phyloP scores from a whole-genome alignment of 2,888 invertebrate genomes.

The Neocrepidodera transversa region DNA sequence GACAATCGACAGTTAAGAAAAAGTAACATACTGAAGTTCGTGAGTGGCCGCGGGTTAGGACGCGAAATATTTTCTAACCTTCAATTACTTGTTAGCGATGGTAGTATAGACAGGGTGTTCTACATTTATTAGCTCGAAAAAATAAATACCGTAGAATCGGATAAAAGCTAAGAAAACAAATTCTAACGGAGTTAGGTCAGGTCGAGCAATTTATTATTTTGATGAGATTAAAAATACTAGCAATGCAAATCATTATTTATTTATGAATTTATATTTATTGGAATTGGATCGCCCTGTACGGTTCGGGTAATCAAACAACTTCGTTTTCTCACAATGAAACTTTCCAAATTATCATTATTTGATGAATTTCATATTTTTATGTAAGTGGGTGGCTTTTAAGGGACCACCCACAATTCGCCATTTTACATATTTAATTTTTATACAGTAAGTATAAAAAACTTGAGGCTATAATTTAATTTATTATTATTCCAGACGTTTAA shows the following conservation, averaged over 20 bases:
- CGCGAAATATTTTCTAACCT: constrained; percentile 42
- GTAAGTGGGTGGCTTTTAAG: not conserved
- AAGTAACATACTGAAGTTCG: constrained; percentile 37
- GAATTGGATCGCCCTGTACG: not conserved
- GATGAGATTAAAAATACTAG: too few relatives aligned
- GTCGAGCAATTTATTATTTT: too few relatives aligned
- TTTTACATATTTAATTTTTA: constrained; percentile 1
- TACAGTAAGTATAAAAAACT: too few relatives aligned
- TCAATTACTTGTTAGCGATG: constrained; percentile 44
- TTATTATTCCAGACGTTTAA: too few relatives aligned
- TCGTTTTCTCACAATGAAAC: not conserved
- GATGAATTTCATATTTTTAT: not conserved
- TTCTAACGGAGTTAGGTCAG: too few relatives aligned
- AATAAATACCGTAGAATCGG: not conserved
- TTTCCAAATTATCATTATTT: not conserved
- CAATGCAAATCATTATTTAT: too few relatives aligned
- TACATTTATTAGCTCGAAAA: not conserved
- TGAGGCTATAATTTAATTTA: too few relatives aligned
- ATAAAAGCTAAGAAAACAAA: too few relatives aligned
- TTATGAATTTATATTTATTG: too few relatives aligned
- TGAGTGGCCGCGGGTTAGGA: constrained; percentile 41
- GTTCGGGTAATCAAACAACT: not conserved
- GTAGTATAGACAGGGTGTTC: constrained; percentile 17
- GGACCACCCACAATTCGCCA: not conserved
- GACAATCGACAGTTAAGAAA: constrained; percentile 37